Percentiles rank a stretch among this genome's conserved stretches.
phyloP scores from a whole-genome alignment of 2,888 invertebrate species.

The Nesidiocoris tenuis region DNA sequence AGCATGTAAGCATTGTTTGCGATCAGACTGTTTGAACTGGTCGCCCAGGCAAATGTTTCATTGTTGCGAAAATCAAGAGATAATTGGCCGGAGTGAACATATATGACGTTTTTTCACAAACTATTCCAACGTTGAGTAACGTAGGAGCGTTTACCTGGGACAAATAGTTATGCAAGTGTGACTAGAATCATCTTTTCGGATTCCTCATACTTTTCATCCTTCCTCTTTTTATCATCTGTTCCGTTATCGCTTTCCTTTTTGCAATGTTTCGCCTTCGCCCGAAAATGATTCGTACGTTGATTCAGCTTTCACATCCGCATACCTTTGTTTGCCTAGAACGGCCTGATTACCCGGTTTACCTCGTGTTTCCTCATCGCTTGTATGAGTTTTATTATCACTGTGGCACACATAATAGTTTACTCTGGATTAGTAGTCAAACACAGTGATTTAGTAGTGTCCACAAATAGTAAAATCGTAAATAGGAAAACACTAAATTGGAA shows the following conservation, averaged over 20 bases:
- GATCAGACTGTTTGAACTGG: not conserved
- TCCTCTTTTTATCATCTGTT: not conserved
- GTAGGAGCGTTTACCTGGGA: not conserved
- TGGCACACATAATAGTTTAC: too few species aligned
- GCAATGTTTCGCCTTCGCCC: not conserved
- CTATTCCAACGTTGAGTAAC: not conserved
- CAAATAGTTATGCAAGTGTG: not conserved
- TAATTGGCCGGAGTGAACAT: not conserved
- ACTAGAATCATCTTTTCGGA: not conserved
- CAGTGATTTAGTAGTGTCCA: too few species aligned
- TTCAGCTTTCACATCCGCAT: not conserved
- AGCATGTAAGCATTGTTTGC: too few species aligned
- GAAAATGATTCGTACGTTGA: not conserved
- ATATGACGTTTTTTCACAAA: not conserved
- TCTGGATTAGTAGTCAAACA: too few species aligned
- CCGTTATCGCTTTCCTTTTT: not conserved
- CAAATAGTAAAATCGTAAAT: too few species aligned
- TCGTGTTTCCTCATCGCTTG: not conserved
- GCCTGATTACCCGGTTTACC: not conserved
- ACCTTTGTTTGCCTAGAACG: not conserved
- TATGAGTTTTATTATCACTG: not conserved
- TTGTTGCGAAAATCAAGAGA: not conserved
- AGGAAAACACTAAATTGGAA: too few species aligned
- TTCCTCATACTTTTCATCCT: not conserved
- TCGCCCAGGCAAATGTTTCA: not conserved